phyloP scores from a whole-genome alignment of 2,888 invertebrate genomes.

The Spilosoma lubricipeda region DNA sequence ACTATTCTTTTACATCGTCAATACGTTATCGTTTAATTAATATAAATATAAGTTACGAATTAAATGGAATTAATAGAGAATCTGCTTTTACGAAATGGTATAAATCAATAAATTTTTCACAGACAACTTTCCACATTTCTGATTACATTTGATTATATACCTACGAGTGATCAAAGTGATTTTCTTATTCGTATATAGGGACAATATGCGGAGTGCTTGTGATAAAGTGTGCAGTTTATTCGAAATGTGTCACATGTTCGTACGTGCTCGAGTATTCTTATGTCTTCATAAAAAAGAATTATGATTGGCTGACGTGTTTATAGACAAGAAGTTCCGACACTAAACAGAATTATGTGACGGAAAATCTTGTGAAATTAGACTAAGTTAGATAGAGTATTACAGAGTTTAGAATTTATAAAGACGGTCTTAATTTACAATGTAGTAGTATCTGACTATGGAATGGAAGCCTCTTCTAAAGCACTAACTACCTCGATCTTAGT shows the following conservation, averaged over 20 bases:
- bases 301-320: constrained; percentile 7
- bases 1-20: no score
- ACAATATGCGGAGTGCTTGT: not conserved
- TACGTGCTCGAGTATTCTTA: constrained; percentile 3
- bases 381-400: not conserved
- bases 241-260: not conserved
- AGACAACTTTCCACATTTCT: not conserved
- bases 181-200: not conserved
- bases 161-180: not conserved
- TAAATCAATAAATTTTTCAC: not conserved
- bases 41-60: no score
- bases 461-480: no score
- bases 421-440: not conserved
- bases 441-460: no score
- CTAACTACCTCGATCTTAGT: no score
- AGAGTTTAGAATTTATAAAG: not conserved
- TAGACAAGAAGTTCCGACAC: not conserved
- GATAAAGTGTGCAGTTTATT: constrained; percentile 7
- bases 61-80: no score
- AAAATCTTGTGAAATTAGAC: not conserved
- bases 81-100: no score
- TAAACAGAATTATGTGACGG: not conserved
- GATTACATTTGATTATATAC: not conserved
- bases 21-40: no score
- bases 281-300: constrained; percentile 7